These are phyloP conservation scores for Neelides sp. DNA, from an alignment of 1,140 invertebrate species.

Conservation along the genomic window DNA sequence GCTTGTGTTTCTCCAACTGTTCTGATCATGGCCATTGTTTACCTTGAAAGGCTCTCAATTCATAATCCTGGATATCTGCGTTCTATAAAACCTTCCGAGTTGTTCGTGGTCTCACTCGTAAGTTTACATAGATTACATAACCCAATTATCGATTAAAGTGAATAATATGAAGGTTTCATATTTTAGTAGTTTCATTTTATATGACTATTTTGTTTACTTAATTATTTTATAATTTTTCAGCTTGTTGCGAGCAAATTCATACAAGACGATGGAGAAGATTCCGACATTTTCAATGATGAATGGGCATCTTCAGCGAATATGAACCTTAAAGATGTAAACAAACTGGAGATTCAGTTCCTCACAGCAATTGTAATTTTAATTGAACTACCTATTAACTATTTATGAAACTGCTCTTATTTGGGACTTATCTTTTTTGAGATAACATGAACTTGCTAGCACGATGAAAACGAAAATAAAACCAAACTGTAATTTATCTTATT, in stretches of 20 bases:
- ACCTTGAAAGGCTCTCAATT: constrained; percentile 67
- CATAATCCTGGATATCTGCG: constrained; percentile 70
- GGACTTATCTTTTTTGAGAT: not conserved
- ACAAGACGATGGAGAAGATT: constrained; percentile 78
- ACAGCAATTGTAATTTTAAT: constrained; percentile 63
- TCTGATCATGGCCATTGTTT: constrained; percentile 66
- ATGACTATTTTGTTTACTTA: constrained; percentile 7
- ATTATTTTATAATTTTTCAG: constrained; percentile 43
- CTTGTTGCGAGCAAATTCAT: constrained; percentile 92
- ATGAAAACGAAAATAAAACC: not conserved
- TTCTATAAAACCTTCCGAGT: constrained; percentile 65
- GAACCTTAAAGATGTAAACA: constrained; percentile 58
- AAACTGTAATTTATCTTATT: constrained; percentile 16
- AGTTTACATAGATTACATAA: constrained; percentile 19
- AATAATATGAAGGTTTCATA: constrained; percentile 8
- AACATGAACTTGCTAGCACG: not conserved
- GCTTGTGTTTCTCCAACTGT: constrained; percentile 76
- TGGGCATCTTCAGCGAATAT: constrained; percentile 73
- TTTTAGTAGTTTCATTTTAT: constrained; percentile 30
- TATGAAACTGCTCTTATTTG: constrained; percentile 4
- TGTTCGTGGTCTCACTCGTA: constrained; percentile 86
- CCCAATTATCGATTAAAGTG: not conserved
- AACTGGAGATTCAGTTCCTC: constrained; percentile 75
- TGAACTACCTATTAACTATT: constrained; percentile 5
- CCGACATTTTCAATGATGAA: constrained; percentile 72